A percentile compares a stretch with the other conserved stretches of the same genome.
phyloP scores from a whole-genome alignment of 2,888 invertebrate species.

The Tuberolachnus salignus region DNA sequence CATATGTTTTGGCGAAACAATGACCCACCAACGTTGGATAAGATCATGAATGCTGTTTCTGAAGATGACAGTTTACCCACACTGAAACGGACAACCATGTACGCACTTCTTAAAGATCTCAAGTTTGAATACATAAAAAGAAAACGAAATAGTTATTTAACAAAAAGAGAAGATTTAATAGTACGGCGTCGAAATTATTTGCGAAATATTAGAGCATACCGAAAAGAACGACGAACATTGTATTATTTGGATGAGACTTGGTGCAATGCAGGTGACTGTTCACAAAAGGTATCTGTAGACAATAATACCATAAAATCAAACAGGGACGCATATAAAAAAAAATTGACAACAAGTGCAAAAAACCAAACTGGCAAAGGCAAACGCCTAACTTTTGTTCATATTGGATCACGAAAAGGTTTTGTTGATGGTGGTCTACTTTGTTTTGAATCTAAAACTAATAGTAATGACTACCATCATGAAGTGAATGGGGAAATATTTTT shows the following conservation, averaged over 20 bases:
- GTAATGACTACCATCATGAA: no score
- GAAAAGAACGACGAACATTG: constrained; percentile 15
- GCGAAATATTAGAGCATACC: constrained; percentile 6
- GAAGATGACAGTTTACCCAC: background rate
- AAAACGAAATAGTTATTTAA: background rate
- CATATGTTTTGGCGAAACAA: constrained; percentile 5
- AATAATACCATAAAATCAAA: no score
- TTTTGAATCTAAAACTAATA: no score
- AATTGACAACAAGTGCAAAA: no score
- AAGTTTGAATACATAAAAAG: background rate
- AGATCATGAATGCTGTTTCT: background rate
- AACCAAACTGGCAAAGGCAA: no score
- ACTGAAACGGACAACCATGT: constrained; percentile 8
- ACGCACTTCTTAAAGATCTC: constrained; percentile 7
- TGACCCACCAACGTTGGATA: background rate
- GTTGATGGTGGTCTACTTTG: no score
- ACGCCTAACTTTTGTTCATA: no score
- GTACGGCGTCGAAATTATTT: constrained; percentile 25
- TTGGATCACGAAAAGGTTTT: no score
- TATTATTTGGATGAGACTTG: constrained; percentile 24
- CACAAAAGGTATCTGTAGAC: no score
- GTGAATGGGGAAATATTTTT: no score
- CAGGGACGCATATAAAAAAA: no score
- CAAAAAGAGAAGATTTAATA: constrained; percentile 28
- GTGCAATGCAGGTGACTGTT: background rate